Conservation (phyloP, 2,888 invertebrate species). For the Embidobia sp. region DNA sequence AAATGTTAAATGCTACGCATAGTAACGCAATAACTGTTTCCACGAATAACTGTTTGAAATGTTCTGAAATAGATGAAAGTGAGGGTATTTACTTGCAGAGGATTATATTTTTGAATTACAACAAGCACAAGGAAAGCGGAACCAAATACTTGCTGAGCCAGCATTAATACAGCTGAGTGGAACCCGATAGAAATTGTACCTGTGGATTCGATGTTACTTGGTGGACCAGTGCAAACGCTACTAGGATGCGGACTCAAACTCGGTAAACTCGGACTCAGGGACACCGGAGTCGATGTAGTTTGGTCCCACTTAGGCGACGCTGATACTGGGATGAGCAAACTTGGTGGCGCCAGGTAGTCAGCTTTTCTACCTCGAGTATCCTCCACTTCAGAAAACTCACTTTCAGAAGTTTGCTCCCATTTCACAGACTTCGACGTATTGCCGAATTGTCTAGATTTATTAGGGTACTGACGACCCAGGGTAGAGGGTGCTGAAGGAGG, state of each 20-base stretch:
- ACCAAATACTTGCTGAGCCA: conserved; percentile 15
- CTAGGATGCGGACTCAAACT: conserved; percentile 83
- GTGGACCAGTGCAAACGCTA: conserved; percentile 75
- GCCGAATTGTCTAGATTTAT: conserved; percentile 55
- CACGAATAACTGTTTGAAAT: conserved; percentile 5
- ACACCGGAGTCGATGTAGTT: conserved; percentile 83
- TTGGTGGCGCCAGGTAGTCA: conserved; percentile 72
- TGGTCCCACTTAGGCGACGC: conserved; percentile 79
- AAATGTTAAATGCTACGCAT: too few species aligned
- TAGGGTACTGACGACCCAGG: conserved; percentile 45
- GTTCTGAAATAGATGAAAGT: conserved; percentile 25
- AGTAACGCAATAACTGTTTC: too few species aligned
- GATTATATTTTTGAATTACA: conserved; percentile 20
- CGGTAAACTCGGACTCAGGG: conserved; percentile 84
- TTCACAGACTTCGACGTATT: conserved; percentile 82
- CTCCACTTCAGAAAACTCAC: conserved; percentile 85
- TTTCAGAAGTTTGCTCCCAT: conserved; percentile 85
- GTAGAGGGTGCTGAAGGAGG: conserved; percentile 62
- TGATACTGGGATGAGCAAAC: conserved; percentile 75
- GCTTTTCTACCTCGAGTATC: conserved; percentile 81
- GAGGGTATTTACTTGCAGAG: conserved; percentile 17
- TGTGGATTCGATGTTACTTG: conserved; percentile 80
- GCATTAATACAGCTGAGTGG: conserved; percentile 1
- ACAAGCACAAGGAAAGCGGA: conserved; percentile 39
- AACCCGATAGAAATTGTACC: conserved; percentile 69